A percentile compares a stretch with the other conserved stretches of the same genome.
These are phyloP conservation scores for Drosophila trapezifrons DNA, from an alignment of 1,140 invertebrate species.

Conservation along the genomic window DNA sequence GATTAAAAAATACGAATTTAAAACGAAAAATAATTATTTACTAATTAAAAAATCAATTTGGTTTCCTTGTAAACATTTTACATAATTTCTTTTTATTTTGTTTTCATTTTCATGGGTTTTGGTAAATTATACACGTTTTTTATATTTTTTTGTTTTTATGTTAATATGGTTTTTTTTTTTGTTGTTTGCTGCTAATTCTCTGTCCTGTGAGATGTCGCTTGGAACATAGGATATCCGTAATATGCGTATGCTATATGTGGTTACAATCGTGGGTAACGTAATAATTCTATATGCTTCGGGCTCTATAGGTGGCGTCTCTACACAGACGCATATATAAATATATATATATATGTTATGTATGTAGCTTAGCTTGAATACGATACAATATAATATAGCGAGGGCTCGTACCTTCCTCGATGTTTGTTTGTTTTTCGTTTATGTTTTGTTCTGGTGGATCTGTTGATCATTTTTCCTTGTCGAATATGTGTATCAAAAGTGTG, in stretches of 20 bases:
- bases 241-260: slow-evolving; percentile 47
- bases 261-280: slow-evolving; percentile 46
- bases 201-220: slow-evolving; percentile 18
- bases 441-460: slow-evolving; percentile 17
- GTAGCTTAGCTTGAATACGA: slow-evolving; percentile 43
- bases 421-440: not conserved
- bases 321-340: slow-evolving; percentile 36
- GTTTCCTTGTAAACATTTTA: slow-evolving; percentile 64
- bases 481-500: slow-evolving; percentile 67
- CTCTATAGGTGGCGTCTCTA: slow-evolving; percentile 46
- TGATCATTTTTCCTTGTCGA: slow-evolving; percentile 13
- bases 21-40: too few relatives aligned
- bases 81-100: slow-evolving; percentile 71
- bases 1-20: too few relatives aligned
- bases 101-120: slow-evolving; percentile 23
- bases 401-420: slow-evolving; percentile 12
- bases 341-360: slow-evolving; percentile 41
- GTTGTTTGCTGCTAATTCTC: slow-evolving; percentile 7
- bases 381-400: slow-evolving; percentile 35
- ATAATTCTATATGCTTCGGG: slow-evolving; percentile 40
- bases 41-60: too few relatives aligned
- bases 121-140: slow-evolving; percentile 44
- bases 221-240: slow-evolving; percentile 34
- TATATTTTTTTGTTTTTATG: not conserved
- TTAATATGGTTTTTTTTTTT: slow-evolving; percentile 1